phyloP scores from a whole-genome alignment of 2,797 vertebrate species.

The Taenioides sp. region DNA sequence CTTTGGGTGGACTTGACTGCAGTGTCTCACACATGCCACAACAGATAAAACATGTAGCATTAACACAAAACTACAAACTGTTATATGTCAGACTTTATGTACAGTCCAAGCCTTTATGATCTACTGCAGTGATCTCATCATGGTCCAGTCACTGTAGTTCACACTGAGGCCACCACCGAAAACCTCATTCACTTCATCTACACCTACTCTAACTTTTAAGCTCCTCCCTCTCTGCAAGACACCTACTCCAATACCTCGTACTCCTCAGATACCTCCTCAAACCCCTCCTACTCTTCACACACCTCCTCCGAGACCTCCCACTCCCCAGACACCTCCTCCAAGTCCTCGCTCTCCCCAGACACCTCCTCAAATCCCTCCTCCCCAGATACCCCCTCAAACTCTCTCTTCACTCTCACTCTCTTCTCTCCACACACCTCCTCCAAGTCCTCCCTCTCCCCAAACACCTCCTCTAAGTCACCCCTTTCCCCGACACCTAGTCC shows the following conservation, averaged over 20 bases:
- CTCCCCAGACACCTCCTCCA: conserved; percentile 24
- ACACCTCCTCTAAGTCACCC: background rate
- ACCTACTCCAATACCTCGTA: too few relatives aligned
- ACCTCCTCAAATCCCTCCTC: conserved; percentile 27
- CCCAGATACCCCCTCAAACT: background rate
- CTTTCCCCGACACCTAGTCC: too few relatives aligned
- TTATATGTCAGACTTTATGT: background rate
- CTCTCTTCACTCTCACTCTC: too few relatives aligned
- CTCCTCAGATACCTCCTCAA: background rate
- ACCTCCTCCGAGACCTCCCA: background rate
- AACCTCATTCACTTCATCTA: too few relatives aligned
- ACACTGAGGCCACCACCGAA: background rate
- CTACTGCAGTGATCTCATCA: background rate
- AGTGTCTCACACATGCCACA: background rate
- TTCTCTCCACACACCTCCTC: background rate
- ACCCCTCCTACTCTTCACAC: background rate
- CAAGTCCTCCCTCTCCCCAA: background rate
- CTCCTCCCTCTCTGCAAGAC: too few relatives aligned
- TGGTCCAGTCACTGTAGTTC: background rate
- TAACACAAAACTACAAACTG: background rate
- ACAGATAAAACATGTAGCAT: background rate
- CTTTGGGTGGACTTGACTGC: background rate
- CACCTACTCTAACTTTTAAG: too few relatives aligned
- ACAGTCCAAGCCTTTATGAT: background rate
- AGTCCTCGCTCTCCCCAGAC: conserved; percentile 37